Base-by-base conservation (phyloP, 2,113 vertebrate species). In the Syrmaticus mikado region DNA sequence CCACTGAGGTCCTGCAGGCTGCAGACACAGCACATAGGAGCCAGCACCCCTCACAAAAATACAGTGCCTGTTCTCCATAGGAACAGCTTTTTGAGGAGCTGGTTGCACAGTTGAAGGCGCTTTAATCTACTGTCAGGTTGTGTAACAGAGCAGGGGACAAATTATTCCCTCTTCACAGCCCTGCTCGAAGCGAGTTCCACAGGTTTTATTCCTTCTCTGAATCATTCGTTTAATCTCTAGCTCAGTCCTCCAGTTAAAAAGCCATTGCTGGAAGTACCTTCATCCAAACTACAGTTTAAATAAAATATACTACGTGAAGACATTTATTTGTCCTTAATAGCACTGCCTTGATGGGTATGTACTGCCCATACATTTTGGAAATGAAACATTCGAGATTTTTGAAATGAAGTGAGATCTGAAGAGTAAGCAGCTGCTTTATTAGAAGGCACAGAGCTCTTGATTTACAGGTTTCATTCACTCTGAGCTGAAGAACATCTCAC, bases 401-500 rank as follows among this genome's bases (percentile, higher is more conserved):
- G 22, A 0, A 0, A 75, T 40, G 10, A 89, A 20, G 57, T 1
- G 3, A 65, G 82, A 81, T 68, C 18, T 1, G 2, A 75, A 65
- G 91, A 95, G 68, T 45, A 92, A 90, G 85, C 89, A 85, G 68
- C 57, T 85, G 43, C 48, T 91, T 81, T 87, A 83, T 58, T 72
- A 94, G 87, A 79, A 73, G 77, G 43, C 6, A 3, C 34, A 75
- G 16, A 58, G 50, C 41, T 87, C 82, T 72, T 72, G 87, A 92
- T 94, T 94, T 86, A 96, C 68, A 92, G 68, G 41, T 71, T 89
- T 85, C 94, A 45, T 83, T 94, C 76, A 81, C 68, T 25, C 57
- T 19, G 60, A 67, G 38, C 68, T n/a, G 32, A 90, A 46, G 34
- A 94, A 48, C 46, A 68, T 48, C 79, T 68, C 46, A 82, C 27